phyloP scores from a whole-genome alignment of 1,140 invertebrate genomes.

The Drosophila triauraria region DNA sequence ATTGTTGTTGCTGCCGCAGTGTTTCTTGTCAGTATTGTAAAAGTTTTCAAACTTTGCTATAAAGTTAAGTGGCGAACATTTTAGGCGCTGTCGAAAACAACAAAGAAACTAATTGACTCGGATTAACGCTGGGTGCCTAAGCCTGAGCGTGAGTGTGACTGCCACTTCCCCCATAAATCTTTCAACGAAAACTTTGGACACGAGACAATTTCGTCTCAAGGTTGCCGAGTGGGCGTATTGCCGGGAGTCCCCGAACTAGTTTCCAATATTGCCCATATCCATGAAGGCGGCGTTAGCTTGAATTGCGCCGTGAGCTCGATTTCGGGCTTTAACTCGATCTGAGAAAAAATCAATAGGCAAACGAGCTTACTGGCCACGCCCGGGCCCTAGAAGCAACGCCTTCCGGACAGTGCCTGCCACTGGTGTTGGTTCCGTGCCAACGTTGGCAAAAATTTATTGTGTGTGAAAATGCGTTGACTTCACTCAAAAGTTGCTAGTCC shows the following conservation, averaged over 20 bases:
- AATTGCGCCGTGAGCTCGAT: not conserved
- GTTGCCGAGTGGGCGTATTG: constrained; percentile 41
- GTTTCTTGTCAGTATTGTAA: constrained; percentile 33
- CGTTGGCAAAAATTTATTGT: constrained; percentile 81
- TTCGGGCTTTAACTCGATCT: constrained; percentile 47
- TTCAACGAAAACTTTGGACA: constrained; percentile 51
- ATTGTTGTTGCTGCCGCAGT: constrained; percentile 44
- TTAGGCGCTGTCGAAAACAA: constrained; percentile 65
- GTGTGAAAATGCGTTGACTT: constrained; percentile 82
- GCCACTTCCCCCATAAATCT: constrained; percentile 67
- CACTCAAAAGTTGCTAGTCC: constrained; percentile 74
- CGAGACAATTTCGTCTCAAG: constrained; percentile 59
- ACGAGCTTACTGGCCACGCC: constrained; percentile 63
- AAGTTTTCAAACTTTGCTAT: constrained; percentile 76
- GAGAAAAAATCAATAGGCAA: constrained; percentile 66
- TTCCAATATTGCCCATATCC: constrained; percentile 46
- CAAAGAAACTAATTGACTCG: constrained; percentile 82
- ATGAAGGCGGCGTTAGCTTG: no score
- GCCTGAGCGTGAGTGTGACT: constrained; percentile 16
- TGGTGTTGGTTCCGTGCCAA: constrained; percentile 52
- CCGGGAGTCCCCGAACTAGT: constrained; percentile 18
- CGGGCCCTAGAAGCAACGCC: constrained; percentile 3
- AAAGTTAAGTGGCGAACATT: constrained; percentile 73
- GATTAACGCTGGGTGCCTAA: constrained; percentile 64
- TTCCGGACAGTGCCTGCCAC: constrained; percentile 18